Conservation (phyloP, 2,888 invertebrate species). For the Plemyria rubiginata region DNA sequence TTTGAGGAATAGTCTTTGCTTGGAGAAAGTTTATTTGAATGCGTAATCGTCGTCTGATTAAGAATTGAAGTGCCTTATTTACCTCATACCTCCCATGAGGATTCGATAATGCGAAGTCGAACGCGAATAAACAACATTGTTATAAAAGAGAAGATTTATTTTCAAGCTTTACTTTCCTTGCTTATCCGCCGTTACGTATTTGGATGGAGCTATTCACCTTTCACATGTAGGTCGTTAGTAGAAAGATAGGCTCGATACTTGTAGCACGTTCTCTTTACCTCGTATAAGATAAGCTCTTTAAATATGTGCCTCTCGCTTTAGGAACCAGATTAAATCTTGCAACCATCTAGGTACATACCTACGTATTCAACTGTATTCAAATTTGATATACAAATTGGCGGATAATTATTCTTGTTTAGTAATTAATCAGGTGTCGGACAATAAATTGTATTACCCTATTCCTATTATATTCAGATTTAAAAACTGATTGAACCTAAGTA, state of each 20-base stretch:
- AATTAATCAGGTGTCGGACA: no score
- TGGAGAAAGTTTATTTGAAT: constrained; percentile 7
- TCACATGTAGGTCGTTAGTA: constrained; percentile 79
- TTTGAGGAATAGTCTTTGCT: neutral
- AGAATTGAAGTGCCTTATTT: constrained; percentile 7
- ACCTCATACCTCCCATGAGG: neutral
- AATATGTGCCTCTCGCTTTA: constrained; percentile 70
- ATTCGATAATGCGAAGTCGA: neutral
- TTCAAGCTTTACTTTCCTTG: constrained; percentile 20
- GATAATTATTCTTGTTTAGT: no score
- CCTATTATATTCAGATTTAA: no score
- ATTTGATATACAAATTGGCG: neutral
- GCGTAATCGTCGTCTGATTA: constrained; percentile 6
- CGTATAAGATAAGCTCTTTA: constrained; percentile 74
- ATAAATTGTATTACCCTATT: no score
- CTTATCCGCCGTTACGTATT: constrained; percentile 63
- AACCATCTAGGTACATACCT: neutral
- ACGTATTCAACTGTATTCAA: neutral
- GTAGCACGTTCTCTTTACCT: constrained; percentile 63
- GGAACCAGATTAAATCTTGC: constrained; percentile 32
- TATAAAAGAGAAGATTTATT: constrained; percentile 5
- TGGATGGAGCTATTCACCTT: constrained; percentile 76
- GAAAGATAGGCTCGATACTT: constrained; percentile 75
- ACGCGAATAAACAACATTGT: constrained; percentile 3
- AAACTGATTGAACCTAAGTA: no score